Evolutionary conservation across 1,140 invertebrate species (phyloP), one percentile per base, ranked within the genome.

Genomic region (Tyrophagus putrescentiae): DNA sequence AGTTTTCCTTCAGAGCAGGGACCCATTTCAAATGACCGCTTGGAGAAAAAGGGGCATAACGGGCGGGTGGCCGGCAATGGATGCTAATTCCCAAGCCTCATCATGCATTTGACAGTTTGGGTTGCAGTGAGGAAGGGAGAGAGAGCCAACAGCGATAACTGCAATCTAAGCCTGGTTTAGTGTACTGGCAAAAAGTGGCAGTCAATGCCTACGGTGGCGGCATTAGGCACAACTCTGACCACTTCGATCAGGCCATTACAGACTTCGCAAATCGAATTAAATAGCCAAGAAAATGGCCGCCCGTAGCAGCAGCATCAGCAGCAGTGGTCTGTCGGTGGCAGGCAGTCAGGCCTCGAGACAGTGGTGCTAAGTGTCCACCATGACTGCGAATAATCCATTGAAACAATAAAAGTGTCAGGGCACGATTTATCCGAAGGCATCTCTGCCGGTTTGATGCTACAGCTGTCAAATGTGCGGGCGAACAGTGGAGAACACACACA

Each of bases 381-480:
- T 48, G 7, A 6, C 45, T 39, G 21, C 13, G 21, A 39, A 21
- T 48, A 48, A 48, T 48, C 45, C 45, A 48, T 7, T 25, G 45
- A 48, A 48, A 48, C 45, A 48, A 48, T 48, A 48, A 48, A 48
- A 48, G 45, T 48, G 45, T 48, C 45, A 48, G 31, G 21, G 21
- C 45, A 48, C 45, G 18, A 48, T 48, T 48, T 48, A 48, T 48
- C 45, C 45, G 45, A 21, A 13, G 45, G 45, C 45, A 48, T 48
- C 45, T 48, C 21, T 21, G 18, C 36, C 36, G 21, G 36, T 39
- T 7, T 48, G 45, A 6, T 18, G 7, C 31, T 48, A 18, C 45
- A 48, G 45, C 45, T 48, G 45, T 48, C 45, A 48, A 48, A 7
- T 18, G 21, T 21, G 23, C 18, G 45, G 45, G 23, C 31, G 45